Evolutionary conservation across 2,888 invertebrate genomes (phyloP).

Genomic region (Galerucella pusilla): DNA sequence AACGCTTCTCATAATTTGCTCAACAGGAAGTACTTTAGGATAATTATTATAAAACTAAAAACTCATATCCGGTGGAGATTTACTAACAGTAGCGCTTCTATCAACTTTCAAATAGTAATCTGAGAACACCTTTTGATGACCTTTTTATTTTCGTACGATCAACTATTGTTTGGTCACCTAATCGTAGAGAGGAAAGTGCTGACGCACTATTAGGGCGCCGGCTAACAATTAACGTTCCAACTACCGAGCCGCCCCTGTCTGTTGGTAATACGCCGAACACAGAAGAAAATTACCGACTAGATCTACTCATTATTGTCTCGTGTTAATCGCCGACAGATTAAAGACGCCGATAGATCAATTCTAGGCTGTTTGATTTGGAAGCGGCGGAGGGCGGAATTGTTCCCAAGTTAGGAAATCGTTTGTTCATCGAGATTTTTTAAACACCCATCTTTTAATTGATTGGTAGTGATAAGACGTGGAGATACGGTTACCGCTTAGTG

Average conservation of each 20-base stretch:
- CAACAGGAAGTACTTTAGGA: constrained; percentile 52
- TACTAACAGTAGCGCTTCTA: constrained; percentile 40
- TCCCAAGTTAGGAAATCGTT: neutral
- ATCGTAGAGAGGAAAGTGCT: constrained; percentile 63
- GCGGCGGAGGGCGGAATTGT: neutral
- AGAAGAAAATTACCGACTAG: constrained; percentile 48
- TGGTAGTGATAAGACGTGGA: neutral
- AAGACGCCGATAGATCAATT: constrained; percentile 35
- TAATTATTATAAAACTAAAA: constrained; percentile 58
- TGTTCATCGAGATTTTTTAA: neutral
- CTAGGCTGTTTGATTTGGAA: constrained; percentile 25
- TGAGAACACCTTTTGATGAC: too few relatives aligned
- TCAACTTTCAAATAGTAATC: neutral
- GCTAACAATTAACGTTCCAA: constrained; percentile 61
- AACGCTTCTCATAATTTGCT: constrained; percentile 46
- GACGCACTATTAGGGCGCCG: constrained; percentile 63
- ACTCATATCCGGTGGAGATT: constrained; percentile 56
- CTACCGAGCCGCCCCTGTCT: constrained; percentile 51
- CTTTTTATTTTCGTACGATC: constrained; percentile 6
- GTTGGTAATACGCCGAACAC: constrained; percentile 47
- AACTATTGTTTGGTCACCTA: constrained; percentile 62
- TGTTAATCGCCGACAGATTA: constrained; percentile 37
- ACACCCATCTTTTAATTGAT: neutral
- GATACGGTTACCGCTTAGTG: too few relatives aligned
- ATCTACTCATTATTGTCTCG: constrained; percentile 45